phyloP scores from a whole-genome alignment of 2,888 invertebrate genomes.

The Diabrotica balteata region DNA sequence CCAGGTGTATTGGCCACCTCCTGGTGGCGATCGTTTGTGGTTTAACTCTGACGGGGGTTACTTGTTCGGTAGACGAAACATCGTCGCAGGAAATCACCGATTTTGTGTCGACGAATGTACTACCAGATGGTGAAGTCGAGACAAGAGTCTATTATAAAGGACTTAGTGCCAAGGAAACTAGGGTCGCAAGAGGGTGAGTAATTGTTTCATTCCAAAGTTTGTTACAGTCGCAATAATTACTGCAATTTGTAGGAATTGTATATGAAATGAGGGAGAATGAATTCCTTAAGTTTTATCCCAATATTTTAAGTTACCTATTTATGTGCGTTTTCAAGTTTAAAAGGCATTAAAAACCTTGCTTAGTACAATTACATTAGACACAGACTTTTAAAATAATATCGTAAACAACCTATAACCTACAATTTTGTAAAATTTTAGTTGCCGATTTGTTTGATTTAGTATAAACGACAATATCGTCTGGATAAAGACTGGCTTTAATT shows the following conservation, averaged over 20 bases:
- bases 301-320: too few species aligned
- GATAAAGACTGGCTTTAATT: too few species aligned
- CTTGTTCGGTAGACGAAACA: constrained; percentile 40
- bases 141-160: constrained; percentile 70
- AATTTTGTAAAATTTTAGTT: too few species aligned
- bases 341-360: too few species aligned
- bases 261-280: too few species aligned
- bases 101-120: constrained; percentile 70
- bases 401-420: too few species aligned
- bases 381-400: too few species aligned
- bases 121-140: constrained; percentile 76
- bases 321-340: too few species aligned
- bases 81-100: constrained; percentile 60
- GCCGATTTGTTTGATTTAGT: too few species aligned
- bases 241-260: not conserved
- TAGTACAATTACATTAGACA: too few species aligned
- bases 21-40: constrained; percentile 45
- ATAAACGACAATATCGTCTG: too few species aligned
- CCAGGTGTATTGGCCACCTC: constrained; percentile 49
- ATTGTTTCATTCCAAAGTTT: not conserved
- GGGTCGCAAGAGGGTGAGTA: constrained; percentile 65
- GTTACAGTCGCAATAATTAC: not conserved
- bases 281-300: too few species aligned
- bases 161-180: constrained; percentile 73
- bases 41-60: constrained; percentile 26